Percentiles rank a stretch among this genome's conserved stretches.
phyloP scores from a whole-genome alignment of 2,888 invertebrate species.

The Hedychridium roseum region DNA sequence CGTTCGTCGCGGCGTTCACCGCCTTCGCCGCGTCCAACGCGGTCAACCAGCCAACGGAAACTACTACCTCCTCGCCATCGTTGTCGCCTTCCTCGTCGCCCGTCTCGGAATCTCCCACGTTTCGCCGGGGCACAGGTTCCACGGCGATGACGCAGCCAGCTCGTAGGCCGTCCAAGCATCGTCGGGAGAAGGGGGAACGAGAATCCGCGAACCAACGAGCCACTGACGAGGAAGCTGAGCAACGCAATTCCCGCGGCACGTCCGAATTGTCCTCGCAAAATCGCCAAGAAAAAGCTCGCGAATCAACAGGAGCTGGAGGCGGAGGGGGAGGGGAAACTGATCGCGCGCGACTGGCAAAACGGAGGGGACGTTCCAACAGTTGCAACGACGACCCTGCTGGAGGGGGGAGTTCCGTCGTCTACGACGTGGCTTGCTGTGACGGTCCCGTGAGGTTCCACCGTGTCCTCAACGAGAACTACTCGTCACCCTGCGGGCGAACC shows the following conservation, averaged over 20 bases:
- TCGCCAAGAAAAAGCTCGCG: background rate
- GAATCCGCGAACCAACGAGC: background rate
- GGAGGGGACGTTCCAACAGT: too few species aligned
- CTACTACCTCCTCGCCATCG: conserved; percentile 9
- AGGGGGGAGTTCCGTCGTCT: conserved; percentile 66
- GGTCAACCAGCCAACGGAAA: conserved; percentile 25
- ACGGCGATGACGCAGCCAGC: conserved; percentile 1
- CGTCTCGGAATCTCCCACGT: background rate
- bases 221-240: conserved; percentile 2
- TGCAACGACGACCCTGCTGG: background rate
- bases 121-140: conserved; percentile 11
- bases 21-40: conserved; percentile 33
- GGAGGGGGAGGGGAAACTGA: too few species aligned
- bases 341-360: too few species aligned
- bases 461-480: conserved; percentile 83
- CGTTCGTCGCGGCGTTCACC: conserved; percentile 24
- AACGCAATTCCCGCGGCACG: conserved; percentile 4
- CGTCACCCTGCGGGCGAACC: conserved; percentile 29
- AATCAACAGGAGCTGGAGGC: too few species aligned
- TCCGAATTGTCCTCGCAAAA: background rate
- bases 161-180: conserved; percentile 5
- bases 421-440: conserved; percentile 91
- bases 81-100: conserved; percentile 18
- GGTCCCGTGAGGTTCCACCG: conserved; percentile 88
- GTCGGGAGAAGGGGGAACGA: conserved; percentile 7